These are phyloP conservation scores for Crocidura indochinensis DNA, from an alignment of 2,797 vertebrate genomes.

Conservation along the genomic window DNA sequence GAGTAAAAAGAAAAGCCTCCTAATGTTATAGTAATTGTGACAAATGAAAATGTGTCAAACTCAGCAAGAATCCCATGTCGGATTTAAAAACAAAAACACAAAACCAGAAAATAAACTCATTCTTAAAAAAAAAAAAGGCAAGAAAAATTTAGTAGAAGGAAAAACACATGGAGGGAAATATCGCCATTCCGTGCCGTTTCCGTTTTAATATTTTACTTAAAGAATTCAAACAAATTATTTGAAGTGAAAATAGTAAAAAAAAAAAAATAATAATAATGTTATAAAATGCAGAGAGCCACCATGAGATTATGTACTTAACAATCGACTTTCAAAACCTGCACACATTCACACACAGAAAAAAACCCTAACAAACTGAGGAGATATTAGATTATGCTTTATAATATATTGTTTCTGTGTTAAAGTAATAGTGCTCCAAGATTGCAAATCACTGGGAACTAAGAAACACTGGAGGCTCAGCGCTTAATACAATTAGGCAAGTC, in stretches of 20 bases:
- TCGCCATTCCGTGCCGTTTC: no score
- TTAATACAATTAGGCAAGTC: accelerated
- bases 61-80: neutral
- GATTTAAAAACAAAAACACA: no score
- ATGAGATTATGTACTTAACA: neutral
- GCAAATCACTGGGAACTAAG: no score
- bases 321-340: neutral
- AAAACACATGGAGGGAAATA: neutral
- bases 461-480: neutral
- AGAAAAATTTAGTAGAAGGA: neutral
- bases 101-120: neutral
- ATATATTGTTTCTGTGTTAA: no score
- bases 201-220: slow-evolving; percentile 10
- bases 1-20: neutral
- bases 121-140: neutral
- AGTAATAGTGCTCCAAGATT: no score
- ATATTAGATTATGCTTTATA: no score
- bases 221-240: slow-evolving; percentile 8
- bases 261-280: no score
- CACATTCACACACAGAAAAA: no score
- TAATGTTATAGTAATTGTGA: neutral
- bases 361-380: no score
- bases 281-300: accelerated
- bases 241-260: neutral
- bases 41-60: neutral